phyloP scores from a whole-genome alignment of 2,113 vertebrate species.

The Rattus norvegicus region GRCr8 NC_086023.1:152528501-152529000 shows the following conservation, averaged over 20 bases:
- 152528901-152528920: neutral
- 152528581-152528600: slow-evolving; percentile 78
- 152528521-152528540: slow-evolving; percentile 64
- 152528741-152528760: neutral
- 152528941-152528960: neutral
- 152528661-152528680: slow-evolving; percentile 37
- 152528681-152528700: neutral
- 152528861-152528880: neutral
- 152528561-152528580: slow-evolving; percentile 65
- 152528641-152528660: slow-evolving; percentile 79
- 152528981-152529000: neutral
- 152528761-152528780: neutral
- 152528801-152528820: neutral
- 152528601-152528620: slow-evolving; percentile 77
- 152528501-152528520: slow-evolving; percentile 73
- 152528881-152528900: too few species aligned
- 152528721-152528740: neutral
- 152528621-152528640: slow-evolving; percentile 77
- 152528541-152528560: slow-evolving; percentile 79
- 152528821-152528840: neutral
- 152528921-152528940: neutral
- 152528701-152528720: slow-evolving; percentile 54
- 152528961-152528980: neutral
- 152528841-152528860: neutral
- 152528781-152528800: neutral